These are phyloP conservation scores for Oegoconia quadripuncta DNA, from an alignment of 2,888 invertebrate genomes.

Conservation along the genomic window DNA sequence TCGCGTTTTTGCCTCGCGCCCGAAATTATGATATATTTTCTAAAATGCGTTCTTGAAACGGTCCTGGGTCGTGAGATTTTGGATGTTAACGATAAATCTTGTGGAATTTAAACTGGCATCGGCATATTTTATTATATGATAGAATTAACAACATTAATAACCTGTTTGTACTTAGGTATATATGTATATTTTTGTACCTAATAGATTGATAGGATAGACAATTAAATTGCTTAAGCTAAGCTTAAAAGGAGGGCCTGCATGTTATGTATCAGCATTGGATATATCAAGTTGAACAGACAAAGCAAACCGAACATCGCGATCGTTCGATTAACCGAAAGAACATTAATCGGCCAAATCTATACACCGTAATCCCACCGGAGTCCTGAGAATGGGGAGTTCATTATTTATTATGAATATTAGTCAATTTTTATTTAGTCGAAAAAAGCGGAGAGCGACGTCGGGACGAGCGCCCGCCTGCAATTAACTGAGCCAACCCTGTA, in stretches of 20 bases:
- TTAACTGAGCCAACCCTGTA: constrained; percentile 90
- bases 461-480: constrained; percentile 81
- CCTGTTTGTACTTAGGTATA: too few species aligned
- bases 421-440: constrained; percentile 79
- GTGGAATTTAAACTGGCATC: too few species aligned
- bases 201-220: too few species aligned
- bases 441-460: constrained; percentile 64
- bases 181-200: too few species aligned
- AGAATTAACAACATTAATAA: too few species aligned
- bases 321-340: constrained; percentile 48
- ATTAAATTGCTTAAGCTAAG: too few species aligned
- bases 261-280: background rate
- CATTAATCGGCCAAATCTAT: constrained; percentile 68
- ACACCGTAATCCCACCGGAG: constrained; percentile 52
- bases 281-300: background rate
- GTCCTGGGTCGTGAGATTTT: constrained; percentile 5
- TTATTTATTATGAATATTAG: constrained; percentile 80
- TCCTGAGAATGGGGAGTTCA: constrained; percentile 71
- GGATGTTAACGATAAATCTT: constrained; percentile 13
- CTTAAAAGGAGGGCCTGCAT: too few species aligned
- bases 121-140: too few species aligned
- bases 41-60: constrained; percentile 41
- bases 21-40: constrained; percentile 67
- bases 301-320: constrained; percentile 22
- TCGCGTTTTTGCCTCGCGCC: constrained; percentile 63